Evolutionary conservation across 2,113 vertebrate genomes (phyloP).

Genomic region (Miniopterus natalensis): DNA sequence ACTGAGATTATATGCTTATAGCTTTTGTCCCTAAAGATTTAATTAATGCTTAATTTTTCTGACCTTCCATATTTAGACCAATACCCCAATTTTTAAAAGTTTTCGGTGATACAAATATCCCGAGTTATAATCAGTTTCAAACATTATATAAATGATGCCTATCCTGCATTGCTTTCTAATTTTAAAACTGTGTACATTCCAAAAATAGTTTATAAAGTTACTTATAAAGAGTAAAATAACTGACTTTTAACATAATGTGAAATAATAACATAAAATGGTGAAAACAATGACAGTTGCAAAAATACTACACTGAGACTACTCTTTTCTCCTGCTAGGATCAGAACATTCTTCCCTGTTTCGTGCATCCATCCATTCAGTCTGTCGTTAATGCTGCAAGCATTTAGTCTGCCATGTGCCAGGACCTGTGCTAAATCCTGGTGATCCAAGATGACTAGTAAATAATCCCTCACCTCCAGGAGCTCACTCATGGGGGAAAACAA

Average conservation of each 20-base stretch:
- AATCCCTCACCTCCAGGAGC: neutral
- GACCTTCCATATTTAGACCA: neutral
- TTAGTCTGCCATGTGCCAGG: neutral
- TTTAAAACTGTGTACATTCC: constrained; percentile 39
- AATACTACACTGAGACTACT: neutral
- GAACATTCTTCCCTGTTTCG: neutral
- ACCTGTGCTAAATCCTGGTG: neutral
- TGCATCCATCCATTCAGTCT: neutral
- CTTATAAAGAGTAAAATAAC: neutral
- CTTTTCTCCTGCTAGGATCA: neutral
- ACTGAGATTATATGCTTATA: neutral
- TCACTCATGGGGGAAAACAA: neutral
- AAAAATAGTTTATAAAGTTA: constrained; percentile 30
- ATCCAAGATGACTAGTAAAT: neutral
- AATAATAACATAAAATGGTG: neutral
- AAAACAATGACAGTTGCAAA: neutral
- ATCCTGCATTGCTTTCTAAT: neutral
- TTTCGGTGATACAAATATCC: neutral
- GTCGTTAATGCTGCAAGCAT: neutral
- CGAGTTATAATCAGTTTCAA: constrained; percentile 35
- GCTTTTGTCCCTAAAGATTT: neutral
- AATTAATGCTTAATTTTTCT: neutral
- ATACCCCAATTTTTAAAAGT: neutral
- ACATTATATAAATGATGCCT: neutral
- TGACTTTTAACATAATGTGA: constrained; percentile 13